Base-by-base conservation (phyloP, 1,140 invertebrate species). In the Atopsyche davidsoni region DNA sequence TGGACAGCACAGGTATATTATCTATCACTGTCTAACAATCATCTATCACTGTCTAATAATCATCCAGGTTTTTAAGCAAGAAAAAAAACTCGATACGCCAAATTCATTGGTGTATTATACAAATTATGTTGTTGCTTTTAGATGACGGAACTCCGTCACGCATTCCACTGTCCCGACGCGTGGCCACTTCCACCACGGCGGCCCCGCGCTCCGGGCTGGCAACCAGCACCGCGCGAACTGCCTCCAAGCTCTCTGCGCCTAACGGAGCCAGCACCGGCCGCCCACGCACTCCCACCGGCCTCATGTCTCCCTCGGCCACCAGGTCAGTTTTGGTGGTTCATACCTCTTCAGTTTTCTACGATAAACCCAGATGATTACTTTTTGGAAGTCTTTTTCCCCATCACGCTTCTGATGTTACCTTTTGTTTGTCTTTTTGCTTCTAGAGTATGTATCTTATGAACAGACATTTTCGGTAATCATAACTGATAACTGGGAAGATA, bases 1-100 rank as follows among this genome's bases (percentile, higher is more conserved):
- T 95, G 46, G 90, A 95, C 64, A 90, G 87, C 64, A 89, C 86
- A 63, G 86, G 87, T 90, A 70, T 67, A n/a, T n/a, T n/a, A 28
- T 7, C 24, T 28, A 28, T n/a, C 24, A 28, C 24, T 7, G 14
- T 36, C 14, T 36, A 36, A 36, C 4, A 9, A 4, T 36, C 34
- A 28, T 7, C 24, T 28, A 28, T n/a, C 24, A 28, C 24, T 7
- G 14, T 36, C 14, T 36, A 36, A 36, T 7, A 9, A 4, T 36
- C 34, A 36, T 7, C 14, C 34, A 36, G 9, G 34, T n/a, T 7
- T 7, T 7, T 28, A 6, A 28, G 24, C 24, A 28, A 6, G 6
- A 28, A n/a, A n/a, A n/a, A n/a, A n/a, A n/a, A n/a, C n/a, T n/a
- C n/a, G n/a, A n/a, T n/a, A n/a, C n/a, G n/a, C n/a, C n/a, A n/a